Base-by-base conservation (phyloP, 2,797 vertebrate genomes). In the Enteromius viviparus region DNA sequence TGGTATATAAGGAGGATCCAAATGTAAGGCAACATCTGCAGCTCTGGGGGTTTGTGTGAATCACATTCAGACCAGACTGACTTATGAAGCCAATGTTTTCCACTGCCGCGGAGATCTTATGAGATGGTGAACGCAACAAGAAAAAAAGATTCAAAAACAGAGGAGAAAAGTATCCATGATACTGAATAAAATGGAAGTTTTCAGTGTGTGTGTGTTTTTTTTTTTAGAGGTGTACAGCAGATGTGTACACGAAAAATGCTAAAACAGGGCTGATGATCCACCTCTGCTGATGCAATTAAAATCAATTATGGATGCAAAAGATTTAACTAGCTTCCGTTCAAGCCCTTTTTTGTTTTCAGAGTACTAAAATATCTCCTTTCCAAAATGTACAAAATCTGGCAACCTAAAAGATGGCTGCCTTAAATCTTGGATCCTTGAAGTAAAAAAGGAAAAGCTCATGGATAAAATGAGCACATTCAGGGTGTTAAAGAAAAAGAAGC, bases 1-100 rank as follows among this genome's bases (percentile, higher is more conserved):
- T 88, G 87, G 84, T 88, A 49, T 88, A 58, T 55, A 71, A 51
- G 58, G 32, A 76, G 42, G 69, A 80, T 65, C 72, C 66, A 45
- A 82, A 77, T 78, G 40, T 83, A 87, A 87, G 86, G 87, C 87
- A 85, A 82, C 60, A 69, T 82, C 71, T 87, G 71, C 64, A 69
- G 62, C 81, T 76, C n/a, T 34, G 12, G 32, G 78, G 64, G 49
- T 74, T 82, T 4, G 23, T 72, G 66, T 62, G 58, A 83, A 74
- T 83, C 79, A 76, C 60, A 64, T 71, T 79, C 78, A 76, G 77
- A 79, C 60, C 69, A 58, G 75, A 55, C 19, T 21, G 42, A 70
- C 62, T 58, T 55, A 37, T 40, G 12, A 77, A 62, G 29, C 69
- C 34, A 23, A 51, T 53, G 47, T 74, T 78, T 62, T 29, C 69